Percentiles rank a stretch among this genome's conserved stretches.
These are phyloP conservation scores for Sarcophilus harrisii DNA, from an alignment of 2,797 vertebrate genomes.

Conservation along the genomic window DNA sequence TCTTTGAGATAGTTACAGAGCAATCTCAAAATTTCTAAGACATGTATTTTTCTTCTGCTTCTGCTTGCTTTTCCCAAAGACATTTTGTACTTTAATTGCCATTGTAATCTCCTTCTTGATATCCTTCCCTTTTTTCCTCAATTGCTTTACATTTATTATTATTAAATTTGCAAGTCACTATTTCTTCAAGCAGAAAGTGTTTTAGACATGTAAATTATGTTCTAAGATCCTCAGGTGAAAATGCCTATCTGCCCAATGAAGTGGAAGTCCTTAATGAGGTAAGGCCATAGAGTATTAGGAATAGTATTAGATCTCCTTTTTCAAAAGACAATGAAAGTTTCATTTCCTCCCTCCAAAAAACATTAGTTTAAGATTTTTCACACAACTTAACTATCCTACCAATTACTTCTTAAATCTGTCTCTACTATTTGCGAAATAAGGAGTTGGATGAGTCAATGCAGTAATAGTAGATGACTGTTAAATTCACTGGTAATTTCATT, in stretches of 20 bases:
- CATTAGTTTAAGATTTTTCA: neutral
- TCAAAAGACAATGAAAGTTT: constrained; percentile 8
- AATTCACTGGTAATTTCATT: neutral
- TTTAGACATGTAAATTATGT: constrained; percentile 34
- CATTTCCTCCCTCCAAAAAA: constrained; percentile 1
- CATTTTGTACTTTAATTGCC: constrained; percentile 15
- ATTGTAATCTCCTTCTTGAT: constrained; percentile 12
- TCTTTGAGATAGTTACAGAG: neutral
- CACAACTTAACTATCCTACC: neutral
- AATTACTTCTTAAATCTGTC: neutral
- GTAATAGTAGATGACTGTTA: neutral
- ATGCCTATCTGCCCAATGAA: constrained; percentile 9
- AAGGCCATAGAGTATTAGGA: constrained; percentile 23
- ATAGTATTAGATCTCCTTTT: constrained; percentile 6
- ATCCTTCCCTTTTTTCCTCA: constrained; percentile 5
- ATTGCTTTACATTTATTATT: constrained; percentile 3
- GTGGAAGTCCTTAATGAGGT: constrained; percentile 21
- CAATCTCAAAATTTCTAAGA: neutral
- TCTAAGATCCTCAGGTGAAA: constrained; percentile 12
- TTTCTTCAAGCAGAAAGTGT: constrained; percentile 28
- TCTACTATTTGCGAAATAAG: neutral
- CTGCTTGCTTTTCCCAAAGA: neutral
- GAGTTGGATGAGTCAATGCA: neutral
- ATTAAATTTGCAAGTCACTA: neutral
- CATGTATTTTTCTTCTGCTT: neutral